Percentiles rank a stretch among this genome's conserved stretches.
phyloP scores from a whole-genome alignment of 1,140 invertebrate species.

The Proales similis region DNA sequence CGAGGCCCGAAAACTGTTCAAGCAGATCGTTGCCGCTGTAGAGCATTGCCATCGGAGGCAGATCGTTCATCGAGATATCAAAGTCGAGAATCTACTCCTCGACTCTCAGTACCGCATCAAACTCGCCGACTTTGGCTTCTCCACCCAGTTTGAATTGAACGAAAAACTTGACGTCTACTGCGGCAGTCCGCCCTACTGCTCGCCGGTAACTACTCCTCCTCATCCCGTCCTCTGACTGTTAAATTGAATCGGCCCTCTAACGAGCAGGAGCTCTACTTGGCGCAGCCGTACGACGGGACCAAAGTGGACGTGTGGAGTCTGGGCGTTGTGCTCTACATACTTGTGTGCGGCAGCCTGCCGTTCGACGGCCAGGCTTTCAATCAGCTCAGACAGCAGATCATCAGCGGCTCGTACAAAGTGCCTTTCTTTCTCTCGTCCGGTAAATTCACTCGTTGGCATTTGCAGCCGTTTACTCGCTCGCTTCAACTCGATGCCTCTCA shows the following conservation, averaged over 20 bases:
- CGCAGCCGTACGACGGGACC: slow-evolving; percentile 71
- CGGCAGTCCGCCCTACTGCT: slow-evolving; percentile 98
- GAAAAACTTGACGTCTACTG: slow-evolving; percentile 96
- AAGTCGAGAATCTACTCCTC: slow-evolving; percentile 87
- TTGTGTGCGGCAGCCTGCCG: slow-evolving; percentile 67
- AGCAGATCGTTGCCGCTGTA: slow-evolving; percentile 97
- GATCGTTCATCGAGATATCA: slow-evolving; percentile 67
- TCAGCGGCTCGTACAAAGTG: slow-evolving; percentile 18
- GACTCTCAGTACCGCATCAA: slow-evolving; percentile 96
- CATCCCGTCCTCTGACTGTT: too few relatives aligned
- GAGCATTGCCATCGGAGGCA: slow-evolving; percentile 99
- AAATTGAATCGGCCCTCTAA: too few relatives aligned
- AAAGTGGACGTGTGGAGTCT: slow-evolving; percentile 69
- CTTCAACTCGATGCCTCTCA: slow-evolving; percentile 42
- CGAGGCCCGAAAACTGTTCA: slow-evolving; percentile 62
- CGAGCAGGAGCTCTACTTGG: slow-evolving; percentile 98
- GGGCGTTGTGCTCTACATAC: slow-evolving; percentile 68
- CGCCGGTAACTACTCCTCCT: too few relatives aligned
- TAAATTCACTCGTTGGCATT: slow-evolving; percentile 1
- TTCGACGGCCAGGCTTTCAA: slow-evolving; percentile 66
- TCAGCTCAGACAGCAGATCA: slow-evolving; percentile 63
- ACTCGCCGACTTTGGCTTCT: slow-evolving; percentile 97
- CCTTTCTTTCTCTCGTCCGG: slow-evolving; percentile 37
- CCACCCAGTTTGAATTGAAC: slow-evolving; percentile 99
- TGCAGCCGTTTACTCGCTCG: neutral